Base-by-base conservation (phyloP, 2,113 vertebrate genomes). In the Dromiciops gliroides region DNA sequence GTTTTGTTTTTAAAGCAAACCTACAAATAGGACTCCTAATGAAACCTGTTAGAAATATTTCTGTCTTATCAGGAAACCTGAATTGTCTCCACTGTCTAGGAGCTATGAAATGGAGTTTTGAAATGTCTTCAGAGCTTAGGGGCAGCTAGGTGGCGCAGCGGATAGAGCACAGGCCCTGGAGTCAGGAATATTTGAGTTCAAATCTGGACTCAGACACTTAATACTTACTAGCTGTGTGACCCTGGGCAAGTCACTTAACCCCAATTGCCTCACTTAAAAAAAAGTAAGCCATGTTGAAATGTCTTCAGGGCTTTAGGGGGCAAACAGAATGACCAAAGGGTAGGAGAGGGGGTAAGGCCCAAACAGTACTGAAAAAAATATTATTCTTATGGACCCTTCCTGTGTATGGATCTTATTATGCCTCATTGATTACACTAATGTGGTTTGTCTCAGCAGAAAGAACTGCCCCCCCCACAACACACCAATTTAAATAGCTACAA, bases 401-500 rank as follows among this genome's bases (percentile, higher is more conserved):
- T 83, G 91, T 47, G 47, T 92, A 47, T 92, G 92, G 96, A 67
- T 97, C 89, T 95, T 49, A 94, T 97, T 97, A 92, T 48, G n/a
- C 12, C 60, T 50, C 9, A 91, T 53, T 96, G 96, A 97, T 93
- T 97, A 83, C 89, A 92, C 51, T 92, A 95, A 95, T 95, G 89
- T 95, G 92, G 92, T 92, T 83, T 95, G 96, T 96, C 96, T 95
- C 91, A 95, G 95, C 53, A 92, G 94, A 92, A 92, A 97, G 97
- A 97, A 97, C n/a, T 44, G 16, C n/a, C n/a, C n/a, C 67, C 8
- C 16, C 3, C 67, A 6, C 37, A 93, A 97, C 96, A 93, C 31
- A 95, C 8, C 49, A 48, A 50, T 19, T 3, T 22, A 98, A 98
- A 97, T 96, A 93, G 97, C 89, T 91, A 95, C 93, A 60, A 97